Percentiles rank a stretch among this genome's conserved stretches.
phyloP scores from a whole-genome alignment of 2,888 invertebrate species.

The Leptura quadrifasciata region DNA sequence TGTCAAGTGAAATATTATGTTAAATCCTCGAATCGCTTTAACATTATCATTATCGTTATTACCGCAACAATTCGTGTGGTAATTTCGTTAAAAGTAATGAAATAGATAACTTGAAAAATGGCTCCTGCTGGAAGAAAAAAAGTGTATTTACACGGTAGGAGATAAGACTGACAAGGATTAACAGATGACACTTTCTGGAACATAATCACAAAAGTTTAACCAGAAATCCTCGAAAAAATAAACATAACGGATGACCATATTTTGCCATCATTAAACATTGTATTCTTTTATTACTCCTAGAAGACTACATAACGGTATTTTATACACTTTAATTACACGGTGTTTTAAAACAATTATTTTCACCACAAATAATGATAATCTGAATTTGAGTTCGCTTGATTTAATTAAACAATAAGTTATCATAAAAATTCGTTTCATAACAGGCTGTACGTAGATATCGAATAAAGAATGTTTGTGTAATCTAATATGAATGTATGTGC shows the following conservation, averaged over 20 bases:
- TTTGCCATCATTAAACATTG: too few relatives aligned
- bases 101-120: constrained; percentile 12
- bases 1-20: constrained; percentile 35
- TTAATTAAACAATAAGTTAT: too few relatives aligned
- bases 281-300: too few relatives aligned
- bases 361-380: too few relatives aligned
- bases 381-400: too few relatives aligned
- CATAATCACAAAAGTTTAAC: not conserved
- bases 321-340: too few relatives aligned
- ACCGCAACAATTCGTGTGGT: not conserved
- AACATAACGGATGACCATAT: not conserved
- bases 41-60: constrained; percentile 23
- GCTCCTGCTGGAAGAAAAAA: not conserved
- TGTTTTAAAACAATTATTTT: too few relatives aligned
- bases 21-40: constrained; percentile 11
- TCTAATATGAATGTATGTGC: too few relatives aligned
- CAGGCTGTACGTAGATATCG: too few relatives aligned
- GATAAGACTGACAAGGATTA: constrained; percentile 2
- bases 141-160: not conserved
- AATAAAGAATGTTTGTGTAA: too few relatives aligned
- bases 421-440: too few relatives aligned
- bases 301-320: too few relatives aligned
- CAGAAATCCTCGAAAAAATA: not conserved
- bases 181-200: not conserved
- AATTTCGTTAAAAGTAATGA: constrained; percentile 12